Base-by-base conservation (phyloP, 2,113 vertebrate species). In the Anseranas semipalmata region DNA sequence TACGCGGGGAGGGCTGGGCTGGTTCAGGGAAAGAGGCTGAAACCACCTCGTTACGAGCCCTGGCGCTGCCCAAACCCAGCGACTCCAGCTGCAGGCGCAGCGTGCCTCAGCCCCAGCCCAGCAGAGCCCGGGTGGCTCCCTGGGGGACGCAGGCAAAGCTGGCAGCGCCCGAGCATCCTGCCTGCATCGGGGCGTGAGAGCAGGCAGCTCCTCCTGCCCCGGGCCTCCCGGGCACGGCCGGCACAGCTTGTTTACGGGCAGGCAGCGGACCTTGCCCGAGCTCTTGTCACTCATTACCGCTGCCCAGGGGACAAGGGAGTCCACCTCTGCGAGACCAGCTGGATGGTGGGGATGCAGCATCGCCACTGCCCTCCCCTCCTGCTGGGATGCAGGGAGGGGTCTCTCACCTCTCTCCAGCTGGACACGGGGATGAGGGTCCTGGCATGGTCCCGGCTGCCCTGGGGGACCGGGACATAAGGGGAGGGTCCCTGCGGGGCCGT, bases 231-330 rank as follows among this genome's bases (percentile, higher is more conserved):
- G 81, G 18, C 53, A 50, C 12, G 22, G 22, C 22, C 48, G 24
- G 48, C 48, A 35, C 52, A 28, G n/a, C 35, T 85, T 24, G 27
- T 46, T 56, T 15, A 59, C 5, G 9, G 81, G 30, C 39, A 16
- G 52, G 63, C 9, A 20, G 59, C 2, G 13, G 58, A 94, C 85
- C 85, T 96, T 94, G 93, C 35, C 87, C 89, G 52, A 11, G 73
- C 46, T 50, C 66, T 73, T 16, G 89, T 48, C 80, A 78, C 63
- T 37, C 76, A 16, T 41, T 5, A 46, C 52, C 56, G 6, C 33
- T 39, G 12, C 37, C 11, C 5, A 9, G 62, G 62, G 37, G 37
- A 30, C 62, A 20, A 5, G 11, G 39, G 37, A 14, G 10, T 20
- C 62, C 16, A 17, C 33, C 10, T 8, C 53, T 8, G 14, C 0